Base-by-base conservation (phyloP, 2,888 invertebrate genomes). In the Limnephilus lunatus region DNA sequence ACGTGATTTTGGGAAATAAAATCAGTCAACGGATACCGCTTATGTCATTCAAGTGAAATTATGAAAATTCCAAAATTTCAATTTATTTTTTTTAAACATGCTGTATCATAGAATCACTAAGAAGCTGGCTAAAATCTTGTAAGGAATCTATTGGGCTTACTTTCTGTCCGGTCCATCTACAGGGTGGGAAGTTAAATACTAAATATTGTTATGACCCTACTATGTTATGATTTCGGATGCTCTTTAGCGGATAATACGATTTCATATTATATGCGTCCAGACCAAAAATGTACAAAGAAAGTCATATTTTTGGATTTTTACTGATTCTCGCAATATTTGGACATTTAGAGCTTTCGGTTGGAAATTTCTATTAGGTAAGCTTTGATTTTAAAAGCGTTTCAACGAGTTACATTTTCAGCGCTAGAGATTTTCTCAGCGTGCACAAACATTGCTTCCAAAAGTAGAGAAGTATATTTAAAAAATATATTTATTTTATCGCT, bases 181-280 rank as follows among this genome's bases (percentile, higher is more conserved):
- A 93, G 91, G 93, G 93, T 88, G 88, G 92, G 90, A 80, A 30
- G 89, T 68, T 93, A 93, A 93, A 93, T 93, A 93, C 93, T 93
- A 93, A 93, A 93, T 93, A 93, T 93, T 93, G 93, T 93, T 93
- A 93, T 93, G 92, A 91, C 92, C 85, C 68, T 90, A 90, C 91
- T 93, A 93, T 90, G 92, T 93, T 93, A 93, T 93, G 93, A 93
- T 93, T 92, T 93, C 90, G 91, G 85, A 91, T 92, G 92, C 91
- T 92, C 86, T 68, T 19, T 80, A 90, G 83, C 31, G 15, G 88
- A 88, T 88, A 68, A 88, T 68, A 35, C 68, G 88, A 88, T 68
- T 30, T 68, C 35, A 53, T 88, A 68, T 88, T 68, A 68, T 87
- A 44, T 68, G 68, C 86, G 86, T 25, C 14, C 44, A 30, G 86